Evolutionary conservation across 2,113 vertebrate genomes (phyloP).

Genomic region (Bubo blakistoni): DNA sequence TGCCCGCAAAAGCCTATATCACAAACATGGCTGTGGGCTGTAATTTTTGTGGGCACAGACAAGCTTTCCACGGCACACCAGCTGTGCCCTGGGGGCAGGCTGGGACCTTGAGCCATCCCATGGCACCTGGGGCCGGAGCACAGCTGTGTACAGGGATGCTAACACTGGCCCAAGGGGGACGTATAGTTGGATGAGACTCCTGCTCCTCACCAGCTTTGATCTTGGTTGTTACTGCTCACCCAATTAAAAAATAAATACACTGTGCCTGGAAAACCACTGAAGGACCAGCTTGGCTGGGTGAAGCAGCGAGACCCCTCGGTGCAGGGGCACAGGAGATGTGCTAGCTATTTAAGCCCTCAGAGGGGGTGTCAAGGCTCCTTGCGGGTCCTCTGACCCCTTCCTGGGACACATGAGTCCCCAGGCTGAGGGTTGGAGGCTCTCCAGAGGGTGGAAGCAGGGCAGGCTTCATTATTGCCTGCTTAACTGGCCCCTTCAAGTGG

Average conservation of each 20-base stretch:
- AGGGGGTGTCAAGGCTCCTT: background rate
- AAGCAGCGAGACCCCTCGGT: background rate
- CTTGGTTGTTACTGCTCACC: background rate
- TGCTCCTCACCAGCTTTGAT: background rate
- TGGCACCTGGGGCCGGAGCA: fast-evolving
- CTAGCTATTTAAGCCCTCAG: background rate
- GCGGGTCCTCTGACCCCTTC: background rate
- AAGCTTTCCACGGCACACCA: background rate
- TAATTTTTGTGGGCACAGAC: background rate
- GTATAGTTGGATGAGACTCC: background rate
- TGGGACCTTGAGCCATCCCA: background rate
- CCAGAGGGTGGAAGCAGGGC: background rate
- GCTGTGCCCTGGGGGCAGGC: background rate
- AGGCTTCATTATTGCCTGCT: background rate
- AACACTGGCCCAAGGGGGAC: background rate
- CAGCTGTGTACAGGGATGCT: background rate
- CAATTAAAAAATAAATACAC: background rate
- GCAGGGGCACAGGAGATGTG: fast-evolving
- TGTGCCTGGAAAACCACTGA: background rate
- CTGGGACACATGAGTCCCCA: background rate
- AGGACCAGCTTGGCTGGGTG: background rate
- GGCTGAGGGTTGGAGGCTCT: background rate
- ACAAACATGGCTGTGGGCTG: background rate
- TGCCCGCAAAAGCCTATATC: background rate
- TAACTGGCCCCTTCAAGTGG: conserved; percentile 23